These are phyloP conservation scores for Sussaba pulchella DNA, from an alignment of 2,888 invertebrate genomes.

Conservation along the genomic window DNA sequence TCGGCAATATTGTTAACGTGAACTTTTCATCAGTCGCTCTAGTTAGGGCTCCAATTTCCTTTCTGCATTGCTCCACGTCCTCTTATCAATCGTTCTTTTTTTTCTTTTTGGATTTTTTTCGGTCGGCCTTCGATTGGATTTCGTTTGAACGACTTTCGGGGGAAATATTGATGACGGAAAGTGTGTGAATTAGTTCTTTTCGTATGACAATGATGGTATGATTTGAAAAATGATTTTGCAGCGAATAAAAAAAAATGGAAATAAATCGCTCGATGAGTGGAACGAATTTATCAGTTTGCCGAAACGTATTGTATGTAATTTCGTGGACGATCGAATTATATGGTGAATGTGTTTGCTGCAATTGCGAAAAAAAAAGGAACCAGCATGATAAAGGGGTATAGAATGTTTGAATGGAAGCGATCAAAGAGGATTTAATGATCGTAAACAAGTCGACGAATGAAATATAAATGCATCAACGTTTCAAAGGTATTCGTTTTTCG, in stretches of 20 bases:
- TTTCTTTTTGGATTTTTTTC: background rate
- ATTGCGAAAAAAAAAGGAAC: background rate
- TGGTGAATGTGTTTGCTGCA: background rate
- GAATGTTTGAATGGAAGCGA: background rate
- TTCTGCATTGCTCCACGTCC: background rate
- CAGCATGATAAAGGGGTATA: background rate
- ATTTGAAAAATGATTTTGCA: too few species aligned
- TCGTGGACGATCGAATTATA: background rate
- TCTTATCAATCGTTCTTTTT: background rate
- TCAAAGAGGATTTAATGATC: background rate
- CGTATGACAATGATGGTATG: too few species aligned
- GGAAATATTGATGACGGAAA: too few species aligned
- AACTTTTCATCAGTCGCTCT: slow-evolving; percentile 34
- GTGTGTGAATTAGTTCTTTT: too few species aligned
- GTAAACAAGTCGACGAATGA: background rate
- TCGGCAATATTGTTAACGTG: slow-evolving; percentile 45
- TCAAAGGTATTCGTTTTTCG: too few species aligned
- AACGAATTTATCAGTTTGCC: background rate
- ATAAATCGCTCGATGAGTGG: too few species aligned
- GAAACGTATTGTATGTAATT: background rate
- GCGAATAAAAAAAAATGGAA: too few species aligned
- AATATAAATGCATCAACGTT: too few species aligned
- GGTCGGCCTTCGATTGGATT: background rate
- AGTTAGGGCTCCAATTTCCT: slow-evolving; percentile 30
- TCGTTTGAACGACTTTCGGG: background rate